Base-by-base conservation (phyloP, 1,140 invertebrate genomes). In the Drosophila guanche region DNA sequence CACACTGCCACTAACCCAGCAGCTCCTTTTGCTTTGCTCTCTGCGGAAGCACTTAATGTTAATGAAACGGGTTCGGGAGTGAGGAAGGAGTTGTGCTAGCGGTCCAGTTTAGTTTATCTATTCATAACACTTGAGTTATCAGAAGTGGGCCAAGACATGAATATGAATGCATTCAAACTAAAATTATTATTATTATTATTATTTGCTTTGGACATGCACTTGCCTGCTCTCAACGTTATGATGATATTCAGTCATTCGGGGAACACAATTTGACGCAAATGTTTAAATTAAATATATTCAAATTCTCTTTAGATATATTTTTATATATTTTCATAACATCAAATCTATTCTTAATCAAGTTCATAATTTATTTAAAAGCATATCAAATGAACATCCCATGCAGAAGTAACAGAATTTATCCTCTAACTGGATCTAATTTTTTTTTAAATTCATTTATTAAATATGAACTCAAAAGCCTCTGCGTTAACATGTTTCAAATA, bases 41-140 rank as follows among this genome's bases (percentile, higher is more conserved):
- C 41, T 55, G 66, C 78, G 78, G 78, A 80, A 80, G 78, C 70
- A 40, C 58, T 80, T 76, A 76, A 67, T 27, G 58, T 52, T 76
- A 40, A 59, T 66, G 71, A 55, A 86, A 84, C 77, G 53, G 50
- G 72, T 84, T 84, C 10, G 33, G 12, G 14, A 20, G 14, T 12
- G 14, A 16, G 51, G 27, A 22, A 33, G 33, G 8, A 10, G 8
- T 1, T 4, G 33, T 4, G 33, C 8, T 3, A 29, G 37, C 54
- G 42, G 68, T 78, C 60, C 80, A 72, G 71, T 57, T 71, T 41
- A 40, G 27, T 59, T 53, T 29, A 60, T 52, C 58, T 45, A 67
- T 67, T 53, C 23, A 43, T 14, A 22, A 45, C 22, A 46, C 29
- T 54, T 3, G 29, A n/a, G 27, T 27, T 42, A 43, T n/a, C 46